phyloP scores from a whole-genome alignment of 2,113 vertebrate species.

The Chiloscyllium plagiosum region DNA sequence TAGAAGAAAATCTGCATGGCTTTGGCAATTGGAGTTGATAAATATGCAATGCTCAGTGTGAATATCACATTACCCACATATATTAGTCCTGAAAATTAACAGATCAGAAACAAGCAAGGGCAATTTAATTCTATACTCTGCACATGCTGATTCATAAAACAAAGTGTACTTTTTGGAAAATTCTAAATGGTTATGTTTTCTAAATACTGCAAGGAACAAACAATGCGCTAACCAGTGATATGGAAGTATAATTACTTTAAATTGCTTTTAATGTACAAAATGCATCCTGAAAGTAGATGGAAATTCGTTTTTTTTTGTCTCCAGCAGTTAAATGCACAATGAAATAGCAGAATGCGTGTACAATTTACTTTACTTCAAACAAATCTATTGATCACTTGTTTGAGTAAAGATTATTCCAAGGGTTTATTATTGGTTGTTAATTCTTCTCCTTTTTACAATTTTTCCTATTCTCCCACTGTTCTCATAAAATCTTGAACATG shows the following conservation, averaged over 20 bases:
- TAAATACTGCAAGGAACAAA: neutral
- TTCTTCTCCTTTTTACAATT: neutral
- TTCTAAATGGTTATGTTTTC: neutral
- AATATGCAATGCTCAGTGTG: neutral
- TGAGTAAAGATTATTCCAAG: neutral
- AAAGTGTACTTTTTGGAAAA: neutral
- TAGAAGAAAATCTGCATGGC: conserved; percentile 31
- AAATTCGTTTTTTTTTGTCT: neutral
- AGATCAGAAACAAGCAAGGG: conserved; percentile 18
- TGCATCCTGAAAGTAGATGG: neutral
- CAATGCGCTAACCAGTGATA: neutral
- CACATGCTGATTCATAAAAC: neutral
- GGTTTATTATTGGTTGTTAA: neutral
- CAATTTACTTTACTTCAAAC: neutral
- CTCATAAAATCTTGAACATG: neutral
- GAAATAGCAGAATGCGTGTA: neutral
- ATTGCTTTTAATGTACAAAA: neutral
- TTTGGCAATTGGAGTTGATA: neutral
- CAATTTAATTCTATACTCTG: conserved; percentile 18
- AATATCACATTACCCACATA: conserved; percentile 11
- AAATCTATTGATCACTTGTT: neutral
- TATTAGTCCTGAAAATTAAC: neutral
- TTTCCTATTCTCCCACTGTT: neutral
- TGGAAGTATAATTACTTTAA: neutral
- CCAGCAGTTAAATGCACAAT: neutral